Conservation (phyloP, 2,797 vertebrate genomes). For the Heteromormyrus szaboi region DNA sequence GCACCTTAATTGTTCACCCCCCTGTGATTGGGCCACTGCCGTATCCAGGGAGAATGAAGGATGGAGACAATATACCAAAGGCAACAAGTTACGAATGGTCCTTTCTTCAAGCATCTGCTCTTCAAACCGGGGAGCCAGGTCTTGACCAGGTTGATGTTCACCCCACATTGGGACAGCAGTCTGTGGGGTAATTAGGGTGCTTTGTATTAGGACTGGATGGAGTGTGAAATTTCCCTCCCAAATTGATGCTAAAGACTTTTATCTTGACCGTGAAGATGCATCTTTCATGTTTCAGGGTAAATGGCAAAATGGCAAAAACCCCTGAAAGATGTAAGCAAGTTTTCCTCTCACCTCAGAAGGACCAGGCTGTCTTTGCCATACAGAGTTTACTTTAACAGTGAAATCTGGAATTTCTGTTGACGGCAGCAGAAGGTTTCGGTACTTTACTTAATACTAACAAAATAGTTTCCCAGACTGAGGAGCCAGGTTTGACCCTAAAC, state of each 20-base stretch:
- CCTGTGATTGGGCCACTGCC: not conserved
- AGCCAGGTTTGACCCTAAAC: not conserved
- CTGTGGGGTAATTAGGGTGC: not conserved
- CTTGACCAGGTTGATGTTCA: not conserved
- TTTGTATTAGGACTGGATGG: not conserved
- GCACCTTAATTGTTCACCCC: not conserved
- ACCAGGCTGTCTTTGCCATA: not conserved
- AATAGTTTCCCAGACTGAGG: not conserved
- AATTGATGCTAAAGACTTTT: not conserved
- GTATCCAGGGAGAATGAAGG: not conserved
- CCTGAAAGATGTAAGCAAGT: not conserved
- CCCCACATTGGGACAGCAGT: not conserved
- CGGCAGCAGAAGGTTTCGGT: not conserved
- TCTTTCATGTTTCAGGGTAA: not conserved
- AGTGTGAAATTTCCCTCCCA: not conserved
- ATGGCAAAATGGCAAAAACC: not conserved
- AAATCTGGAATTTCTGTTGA: not conserved
- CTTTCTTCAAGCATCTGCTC: not conserved
- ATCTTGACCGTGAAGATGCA: not conserved
- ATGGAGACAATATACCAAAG: not conserved
- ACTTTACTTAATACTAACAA: not conserved
- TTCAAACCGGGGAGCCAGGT: not conserved
- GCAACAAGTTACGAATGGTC: not conserved
- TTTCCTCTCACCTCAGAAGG: not conserved
- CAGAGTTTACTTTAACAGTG: not conserved